Conservation (phyloP, 2,113 vertebrate species). For the Candoia aspera region DNA sequence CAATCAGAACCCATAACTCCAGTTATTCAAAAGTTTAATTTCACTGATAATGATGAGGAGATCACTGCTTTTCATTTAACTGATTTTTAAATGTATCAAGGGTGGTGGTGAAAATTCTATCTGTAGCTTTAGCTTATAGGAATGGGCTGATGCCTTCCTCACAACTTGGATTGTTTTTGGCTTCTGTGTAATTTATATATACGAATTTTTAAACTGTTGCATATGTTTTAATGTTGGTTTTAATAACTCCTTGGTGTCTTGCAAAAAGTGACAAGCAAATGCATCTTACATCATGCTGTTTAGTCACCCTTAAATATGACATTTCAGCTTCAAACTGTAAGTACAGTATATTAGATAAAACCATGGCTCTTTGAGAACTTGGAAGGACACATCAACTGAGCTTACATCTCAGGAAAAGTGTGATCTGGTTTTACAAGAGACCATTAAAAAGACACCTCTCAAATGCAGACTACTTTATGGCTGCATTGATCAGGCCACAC, state of each 20-base stretch:
- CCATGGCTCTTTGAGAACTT: neutral
- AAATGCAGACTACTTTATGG: conserved; percentile 9
- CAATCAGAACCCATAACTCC: too few species aligned
- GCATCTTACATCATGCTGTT: neutral
- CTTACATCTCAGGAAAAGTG: conserved; percentile 22
- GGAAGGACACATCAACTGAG: conserved; percentile 18
- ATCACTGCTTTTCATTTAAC: too few species aligned
- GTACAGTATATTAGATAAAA: conserved; percentile 21
- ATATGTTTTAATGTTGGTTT: too few species aligned
- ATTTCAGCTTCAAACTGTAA: conserved; percentile 29
- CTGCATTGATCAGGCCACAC: neutral
- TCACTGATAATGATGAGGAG: too few species aligned
- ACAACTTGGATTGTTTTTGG: too few species aligned
- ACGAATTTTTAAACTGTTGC: too few species aligned
- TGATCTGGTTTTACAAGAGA: conserved; percentile 21
- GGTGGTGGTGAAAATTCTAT: too few species aligned
- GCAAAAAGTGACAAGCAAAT: neutral
- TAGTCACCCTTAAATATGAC: neutral
- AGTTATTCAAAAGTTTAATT: too few species aligned
- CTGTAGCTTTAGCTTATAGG: too few species aligned
- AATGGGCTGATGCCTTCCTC: too few species aligned
- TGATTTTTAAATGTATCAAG: too few species aligned
- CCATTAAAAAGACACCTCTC: neutral
- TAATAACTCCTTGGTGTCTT: neutral
- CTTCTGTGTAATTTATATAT: too few species aligned